A percentile compares a stretch with the other conserved stretches of the same genome.
Conservation (phyloP, 2,113 vertebrate species). For the Corvus moneduloides region DNA sequence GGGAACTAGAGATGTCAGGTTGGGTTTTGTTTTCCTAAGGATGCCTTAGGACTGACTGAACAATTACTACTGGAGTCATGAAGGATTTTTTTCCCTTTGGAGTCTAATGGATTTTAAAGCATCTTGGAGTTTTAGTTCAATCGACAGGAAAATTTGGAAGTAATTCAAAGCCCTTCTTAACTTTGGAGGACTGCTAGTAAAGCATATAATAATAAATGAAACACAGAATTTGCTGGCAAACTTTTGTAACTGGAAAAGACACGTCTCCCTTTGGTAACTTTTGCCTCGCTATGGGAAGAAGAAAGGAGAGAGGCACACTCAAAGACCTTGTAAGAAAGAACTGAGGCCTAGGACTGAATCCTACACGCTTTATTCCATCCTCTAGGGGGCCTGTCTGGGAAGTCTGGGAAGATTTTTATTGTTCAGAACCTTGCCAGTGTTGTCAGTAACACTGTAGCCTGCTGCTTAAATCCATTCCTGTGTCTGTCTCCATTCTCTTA, state of each 20-base stretch:
- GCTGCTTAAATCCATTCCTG: neutral
- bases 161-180: neutral
- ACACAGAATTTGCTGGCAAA: neutral
- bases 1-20: neutral
- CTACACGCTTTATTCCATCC: neutral
- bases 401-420: neutral
- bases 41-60: neutral
- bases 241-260: neutral
- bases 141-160: conserved; percentile 5
- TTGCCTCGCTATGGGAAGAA: neutral
- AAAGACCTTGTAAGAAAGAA: neutral
- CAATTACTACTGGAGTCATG: neutral
- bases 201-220: neutral
- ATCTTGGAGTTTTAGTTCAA: conserved; percentile 20
- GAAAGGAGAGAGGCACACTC: neutral
- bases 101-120: conserved; percentile 22
- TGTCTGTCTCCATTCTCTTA: neutral
- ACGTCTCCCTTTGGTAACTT: neutral
- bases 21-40: neutral
- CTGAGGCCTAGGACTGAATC: neutral
- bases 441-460: neutral
- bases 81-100: conserved; percentile 8
- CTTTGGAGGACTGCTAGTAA: neutral
- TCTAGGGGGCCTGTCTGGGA: neutral
- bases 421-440: neutral